phyloP scores from a whole-genome alignment of 2,888 invertebrate genomes.

The Cryptophagus acutangulus region DNA sequence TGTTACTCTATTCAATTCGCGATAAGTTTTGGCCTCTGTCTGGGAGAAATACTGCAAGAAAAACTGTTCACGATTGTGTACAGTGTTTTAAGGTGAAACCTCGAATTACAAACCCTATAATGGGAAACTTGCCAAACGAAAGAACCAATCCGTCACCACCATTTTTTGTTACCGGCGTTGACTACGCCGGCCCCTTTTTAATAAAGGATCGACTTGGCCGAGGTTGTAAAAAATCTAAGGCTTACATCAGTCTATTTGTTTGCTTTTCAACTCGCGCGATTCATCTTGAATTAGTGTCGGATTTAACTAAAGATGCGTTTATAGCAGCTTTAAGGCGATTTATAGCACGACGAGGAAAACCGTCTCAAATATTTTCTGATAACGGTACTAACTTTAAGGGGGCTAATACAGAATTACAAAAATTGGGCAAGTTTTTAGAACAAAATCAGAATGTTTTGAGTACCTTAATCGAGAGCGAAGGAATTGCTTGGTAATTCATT shows the following conservation, averaged over 20 bases:
- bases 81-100: constrained; percentile 8
- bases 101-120: constrained; percentile 1
- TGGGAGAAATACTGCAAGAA: not conserved
- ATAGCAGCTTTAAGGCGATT: not conserved
- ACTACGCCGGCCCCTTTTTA: not conserved
- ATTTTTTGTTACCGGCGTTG: not conserved
- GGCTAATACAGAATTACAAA: not conserved
- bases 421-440: constrained; percentile 1
- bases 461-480: not conserved
- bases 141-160: not conserved
- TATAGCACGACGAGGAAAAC: constrained; percentile 1
- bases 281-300: not conserved
- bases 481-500: not conserved
- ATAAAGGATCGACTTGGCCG: not conserved
- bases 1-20: constrained; percentile 1
- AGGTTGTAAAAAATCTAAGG: not conserved
- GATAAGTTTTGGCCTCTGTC: constrained; percentile 9
- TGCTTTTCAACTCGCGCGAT: not conserved
- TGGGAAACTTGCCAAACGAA: constrained; percentile 11
- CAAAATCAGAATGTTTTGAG: not conserved
- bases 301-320: not conserved
- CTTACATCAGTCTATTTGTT: not conserved
- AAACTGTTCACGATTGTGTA: constrained; percentile 7
- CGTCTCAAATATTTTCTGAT: not conserved
- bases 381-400: constrained; percentile 4